Conservation (phyloP, 2,797 vertebrate genomes). For the Yasuhikotakia modesta region DNA sequence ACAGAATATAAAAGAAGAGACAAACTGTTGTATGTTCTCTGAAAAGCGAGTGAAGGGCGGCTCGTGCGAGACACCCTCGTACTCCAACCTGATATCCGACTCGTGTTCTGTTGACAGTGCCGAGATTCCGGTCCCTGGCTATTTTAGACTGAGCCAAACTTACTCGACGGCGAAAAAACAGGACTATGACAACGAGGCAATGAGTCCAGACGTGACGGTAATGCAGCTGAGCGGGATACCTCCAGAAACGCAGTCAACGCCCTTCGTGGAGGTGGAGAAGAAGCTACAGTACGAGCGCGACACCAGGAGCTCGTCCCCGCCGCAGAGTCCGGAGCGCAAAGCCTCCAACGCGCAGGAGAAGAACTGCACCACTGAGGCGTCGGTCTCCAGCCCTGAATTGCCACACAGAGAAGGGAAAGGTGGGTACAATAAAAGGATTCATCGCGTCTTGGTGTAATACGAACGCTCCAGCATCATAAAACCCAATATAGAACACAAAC, state of each 20-base stretch:
- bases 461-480: slow-evolving; percentile 87
- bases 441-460: slow-evolving; percentile 83
- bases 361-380: slow-evolving; percentile 85
- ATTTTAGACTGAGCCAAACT: slow-evolving; percentile 98
- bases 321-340: slow-evolving; percentile 86
- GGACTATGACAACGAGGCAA: slow-evolving; percentile 91
- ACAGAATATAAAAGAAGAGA: slow-evolving; percentile 98
- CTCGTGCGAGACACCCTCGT: slow-evolving; percentile 88
- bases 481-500: slow-evolving; percentile 89
- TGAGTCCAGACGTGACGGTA: slow-evolving; percentile 89
- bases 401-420: slow-evolving; percentile 95
- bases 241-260: slow-evolving; percentile 87
- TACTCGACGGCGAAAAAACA: slow-evolving; percentile 93
- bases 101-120: slow-evolving; percentile 90
- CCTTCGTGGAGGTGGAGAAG: slow-evolving; percentile 88
- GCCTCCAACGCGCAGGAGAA: slow-evolving; percentile 81
- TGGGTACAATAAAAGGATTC: slow-evolving; percentile 90
- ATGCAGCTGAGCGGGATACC: slow-evolving; percentile 90
- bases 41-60: slow-evolving; percentile 95
- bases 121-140: slow-evolving; percentile 96
- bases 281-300: slow-evolving; percentile 83
- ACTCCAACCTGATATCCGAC: slow-evolving; percentile 89
- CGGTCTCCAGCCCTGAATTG: slow-evolving; percentile 91
- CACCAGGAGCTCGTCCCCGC: slow-evolving; percentile 81
- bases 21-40: slow-evolving; percentile 99